phyloP scores from a whole-genome alignment of 2,888 invertebrate genomes.

The Eurytoma adleriae region DNA sequence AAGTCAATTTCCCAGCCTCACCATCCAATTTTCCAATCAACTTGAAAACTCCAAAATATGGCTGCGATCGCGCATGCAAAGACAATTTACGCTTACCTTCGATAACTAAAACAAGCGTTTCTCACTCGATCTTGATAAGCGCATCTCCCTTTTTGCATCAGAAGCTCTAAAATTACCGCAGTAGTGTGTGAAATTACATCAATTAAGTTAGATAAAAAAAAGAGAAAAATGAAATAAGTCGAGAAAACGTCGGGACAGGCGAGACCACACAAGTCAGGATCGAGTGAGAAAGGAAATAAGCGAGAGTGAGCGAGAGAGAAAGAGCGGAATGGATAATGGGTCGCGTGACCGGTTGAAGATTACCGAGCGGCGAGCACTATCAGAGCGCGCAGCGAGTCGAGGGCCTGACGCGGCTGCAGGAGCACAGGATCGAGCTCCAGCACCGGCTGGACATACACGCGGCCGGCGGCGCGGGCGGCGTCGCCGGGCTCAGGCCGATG shows the following conservation, averaged over 20 bases:
- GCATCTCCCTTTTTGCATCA: neutral
- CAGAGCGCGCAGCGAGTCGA: conserved; percentile 73
- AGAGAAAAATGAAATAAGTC: conserved; percentile 29
- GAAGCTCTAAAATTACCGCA: no score
- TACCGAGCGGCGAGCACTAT: conserved; percentile 71
- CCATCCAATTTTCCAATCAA: conserved; percentile 7
- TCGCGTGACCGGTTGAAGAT: conserved; percentile 71
- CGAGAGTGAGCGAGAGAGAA: neutral
- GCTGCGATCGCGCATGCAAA: conserved; percentile 62
- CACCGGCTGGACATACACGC: conserved; percentile 73
- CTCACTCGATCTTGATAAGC: neutral
- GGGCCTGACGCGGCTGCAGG: conserved; percentile 74
- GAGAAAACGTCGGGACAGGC: neutral
- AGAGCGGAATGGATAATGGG: neutral
- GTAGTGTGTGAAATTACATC: no score
- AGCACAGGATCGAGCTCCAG: conserved; percentile 74
- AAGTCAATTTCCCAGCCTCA: conserved; percentile 17
- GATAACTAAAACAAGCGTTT: no score
- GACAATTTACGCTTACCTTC: conserved; percentile 73
- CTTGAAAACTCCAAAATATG: neutral
- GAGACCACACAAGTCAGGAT: neutral
- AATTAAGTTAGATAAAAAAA: conserved; percentile 7
- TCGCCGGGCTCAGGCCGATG: conserved; percentile 71
- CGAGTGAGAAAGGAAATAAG: neutral
- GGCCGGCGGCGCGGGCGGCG: conserved; percentile 26